Percentiles rank a stretch among this genome's conserved stretches.
These are phyloP conservation scores for Panthera leo DNA, from an alignment of 2,113 vertebrate species.

Conservation along the genomic window DNA sequence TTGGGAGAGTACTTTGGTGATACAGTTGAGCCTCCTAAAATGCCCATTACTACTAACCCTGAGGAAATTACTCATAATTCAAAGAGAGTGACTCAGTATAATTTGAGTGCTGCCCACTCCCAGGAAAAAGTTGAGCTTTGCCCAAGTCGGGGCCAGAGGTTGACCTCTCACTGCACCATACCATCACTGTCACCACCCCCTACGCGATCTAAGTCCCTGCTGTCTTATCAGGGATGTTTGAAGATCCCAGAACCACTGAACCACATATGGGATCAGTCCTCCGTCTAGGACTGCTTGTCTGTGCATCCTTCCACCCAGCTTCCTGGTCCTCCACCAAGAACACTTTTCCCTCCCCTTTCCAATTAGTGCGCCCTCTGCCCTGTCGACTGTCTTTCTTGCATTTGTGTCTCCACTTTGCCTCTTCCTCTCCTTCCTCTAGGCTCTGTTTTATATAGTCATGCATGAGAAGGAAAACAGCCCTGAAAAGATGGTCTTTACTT, in stretches of 20 bases:
- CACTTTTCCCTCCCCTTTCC: neutral
- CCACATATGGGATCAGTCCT: neutral
- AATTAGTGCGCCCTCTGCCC: neutral
- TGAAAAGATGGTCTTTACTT: neutral
- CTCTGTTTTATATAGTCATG: neutral
- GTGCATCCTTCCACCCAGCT: neutral
- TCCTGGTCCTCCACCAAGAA: neutral
- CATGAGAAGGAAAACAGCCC: neutral
- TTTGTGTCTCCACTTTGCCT: neutral
- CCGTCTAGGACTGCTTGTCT: neutral
- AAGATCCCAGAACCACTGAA: neutral
- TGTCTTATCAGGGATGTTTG: neutral
- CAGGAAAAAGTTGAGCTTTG: neutral
- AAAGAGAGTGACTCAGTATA: neutral
- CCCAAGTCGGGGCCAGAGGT: neutral
- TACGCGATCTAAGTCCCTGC: neutral
- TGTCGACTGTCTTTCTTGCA: neutral
- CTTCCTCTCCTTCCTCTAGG: neutral
- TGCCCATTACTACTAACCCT: neutral
- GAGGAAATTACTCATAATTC: slow-evolving; percentile 29
- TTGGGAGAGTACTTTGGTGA: slow-evolving; percentile 40
- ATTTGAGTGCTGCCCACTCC: neutral
- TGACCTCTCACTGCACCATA: neutral
- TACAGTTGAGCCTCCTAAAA: slow-evolving; percentile 41
- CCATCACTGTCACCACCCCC: rapidly evolving